A percentile compares a stretch with the other conserved stretches of the same genome.
Conservation (phyloP, 1,140 invertebrate genomes). For the Limonius californicus region DNA sequence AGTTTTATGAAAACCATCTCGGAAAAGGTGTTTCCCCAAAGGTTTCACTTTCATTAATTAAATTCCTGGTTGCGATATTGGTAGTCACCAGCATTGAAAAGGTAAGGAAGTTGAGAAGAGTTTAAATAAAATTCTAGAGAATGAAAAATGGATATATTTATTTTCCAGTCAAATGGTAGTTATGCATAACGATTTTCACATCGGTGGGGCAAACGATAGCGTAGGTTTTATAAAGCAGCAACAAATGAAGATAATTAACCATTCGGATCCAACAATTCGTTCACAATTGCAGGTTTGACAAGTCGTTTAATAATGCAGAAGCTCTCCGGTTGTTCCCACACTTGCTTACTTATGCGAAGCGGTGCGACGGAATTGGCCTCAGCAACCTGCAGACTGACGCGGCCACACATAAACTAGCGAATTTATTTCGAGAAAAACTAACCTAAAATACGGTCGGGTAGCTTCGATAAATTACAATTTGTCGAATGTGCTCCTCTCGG, state of each 20-base stretch:
- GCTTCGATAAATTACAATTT: conserved; percentile 40
- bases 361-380: conserved; percentile 9
- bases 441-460: conserved; percentile 25
- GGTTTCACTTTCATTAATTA: too few species aligned
- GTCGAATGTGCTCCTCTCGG: conserved; percentile 34
- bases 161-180: not conserved
- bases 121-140: too few species aligned
- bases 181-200: not conserved
- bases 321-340: not conserved
- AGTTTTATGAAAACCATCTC: too few species aligned
- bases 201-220: not conserved
- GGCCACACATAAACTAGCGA: conserved; percentile 23
- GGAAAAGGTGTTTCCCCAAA: too few species aligned
- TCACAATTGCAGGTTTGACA: conserved; percentile 12
- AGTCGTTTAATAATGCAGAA: conserved; percentile 11
- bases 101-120: too few species aligned
- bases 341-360: conserved; percentile 8
- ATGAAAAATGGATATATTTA: conserved; percentile 8
- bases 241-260: conserved; percentile 10
- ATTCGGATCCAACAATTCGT: conserved; percentile 2
- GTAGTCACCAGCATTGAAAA: too few species aligned
- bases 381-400: conserved; percentile 11
- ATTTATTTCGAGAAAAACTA: conserved; percentile 26
- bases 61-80: too few species aligned
- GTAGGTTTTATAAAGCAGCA: not conserved